These are phyloP conservation scores for Tadarida brasiliensis DNA, from an alignment of 2,797 vertebrate genomes.

Conservation along the genomic window DNA sequence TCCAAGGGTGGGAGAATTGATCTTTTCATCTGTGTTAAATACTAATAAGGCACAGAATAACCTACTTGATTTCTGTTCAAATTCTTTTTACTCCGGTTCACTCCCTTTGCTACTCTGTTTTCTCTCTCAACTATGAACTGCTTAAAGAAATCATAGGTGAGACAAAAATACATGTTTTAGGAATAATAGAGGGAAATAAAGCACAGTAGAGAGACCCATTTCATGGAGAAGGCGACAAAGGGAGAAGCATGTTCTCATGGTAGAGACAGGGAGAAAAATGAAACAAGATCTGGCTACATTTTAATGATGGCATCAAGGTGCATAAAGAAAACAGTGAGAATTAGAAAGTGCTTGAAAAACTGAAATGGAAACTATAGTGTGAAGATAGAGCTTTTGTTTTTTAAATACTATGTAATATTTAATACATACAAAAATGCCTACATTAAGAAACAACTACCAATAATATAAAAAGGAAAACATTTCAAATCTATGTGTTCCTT, in stretches of 20 bases:
- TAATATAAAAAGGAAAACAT: not conserved
- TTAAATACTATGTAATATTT: not conserved
- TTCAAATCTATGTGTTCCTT: not conserved
- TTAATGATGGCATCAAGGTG: not conserved
- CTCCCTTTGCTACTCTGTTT: not conserved
- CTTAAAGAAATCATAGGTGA: slow-evolving; percentile 12
- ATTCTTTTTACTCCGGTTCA: not conserved
- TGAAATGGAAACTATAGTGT: not conserved
- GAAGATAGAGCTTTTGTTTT: not conserved
- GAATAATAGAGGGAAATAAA: not conserved
- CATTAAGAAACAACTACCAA: not conserved
- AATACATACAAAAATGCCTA: not conserved
- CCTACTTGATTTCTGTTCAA: slow-evolving; percentile 28
- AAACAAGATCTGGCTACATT: not conserved
- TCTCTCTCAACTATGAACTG: not conserved
- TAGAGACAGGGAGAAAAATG: not conserved
- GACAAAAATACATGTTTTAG: not conserved
- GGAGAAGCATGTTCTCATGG: not conserved
- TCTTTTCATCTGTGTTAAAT: not conserved
- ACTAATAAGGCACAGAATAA: not conserved
- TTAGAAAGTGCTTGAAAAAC: not conserved
- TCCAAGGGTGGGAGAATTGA: not conserved
- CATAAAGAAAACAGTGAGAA: not conserved
- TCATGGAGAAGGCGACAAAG: not conserved
- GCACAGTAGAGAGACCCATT: not conserved